Conservation (phyloP, 2,888 invertebrate genomes). For the Lithophane ornitopus region DNA sequence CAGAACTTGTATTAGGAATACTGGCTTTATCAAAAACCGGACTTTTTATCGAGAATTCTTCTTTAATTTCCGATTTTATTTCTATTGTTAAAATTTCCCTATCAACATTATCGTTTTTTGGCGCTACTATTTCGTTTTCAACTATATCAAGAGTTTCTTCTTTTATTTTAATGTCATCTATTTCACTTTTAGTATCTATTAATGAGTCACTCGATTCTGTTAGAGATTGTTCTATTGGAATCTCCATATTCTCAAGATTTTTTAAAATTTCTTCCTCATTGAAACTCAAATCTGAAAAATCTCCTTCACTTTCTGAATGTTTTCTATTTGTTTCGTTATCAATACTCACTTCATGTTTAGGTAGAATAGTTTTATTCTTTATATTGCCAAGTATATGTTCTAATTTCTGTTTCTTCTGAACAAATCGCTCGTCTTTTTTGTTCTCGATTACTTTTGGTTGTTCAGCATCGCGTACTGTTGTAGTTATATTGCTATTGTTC, state of each 20-base stretch:
- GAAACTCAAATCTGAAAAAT: conserved; percentile 69
- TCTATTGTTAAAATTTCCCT: conserved; percentile 30
- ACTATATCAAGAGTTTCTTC: not conserved
- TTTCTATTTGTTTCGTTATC: conserved; percentile 27
- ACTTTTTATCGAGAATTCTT: conserved; percentile 30
- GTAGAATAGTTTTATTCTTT: conserved; percentile 68
- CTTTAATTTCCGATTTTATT: conserved; percentile 42
- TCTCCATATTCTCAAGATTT: conserved; percentile 78
- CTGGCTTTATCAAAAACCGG: conserved; percentile 51
- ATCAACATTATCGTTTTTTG: conserved; percentile 31
- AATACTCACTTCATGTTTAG: conserved; percentile 12
- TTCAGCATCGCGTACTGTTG: conserved; percentile 20
- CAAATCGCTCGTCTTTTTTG: conserved; percentile 70
- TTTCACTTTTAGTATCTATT: not conserved
- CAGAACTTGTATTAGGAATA: conserved; percentile 67
- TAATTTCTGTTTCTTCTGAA: conserved; percentile 78
- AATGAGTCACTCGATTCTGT: not conserved
- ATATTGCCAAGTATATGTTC: conserved; percentile 77
- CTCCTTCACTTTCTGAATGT: conserved; percentile 69
- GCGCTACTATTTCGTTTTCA: not conserved
- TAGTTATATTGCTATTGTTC: conserved; percentile 1
- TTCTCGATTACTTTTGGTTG: conserved; percentile 24
- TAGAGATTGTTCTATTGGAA: conserved; percentile 71
- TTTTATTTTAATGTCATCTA: conserved; percentile 1
- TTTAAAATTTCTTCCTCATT: conserved; percentile 75